Evolutionary conservation across 1,140 invertebrate genomes (phyloP), one percentile per base, ranked within the genome.

Genomic region (Orussus abietinus): DNA sequence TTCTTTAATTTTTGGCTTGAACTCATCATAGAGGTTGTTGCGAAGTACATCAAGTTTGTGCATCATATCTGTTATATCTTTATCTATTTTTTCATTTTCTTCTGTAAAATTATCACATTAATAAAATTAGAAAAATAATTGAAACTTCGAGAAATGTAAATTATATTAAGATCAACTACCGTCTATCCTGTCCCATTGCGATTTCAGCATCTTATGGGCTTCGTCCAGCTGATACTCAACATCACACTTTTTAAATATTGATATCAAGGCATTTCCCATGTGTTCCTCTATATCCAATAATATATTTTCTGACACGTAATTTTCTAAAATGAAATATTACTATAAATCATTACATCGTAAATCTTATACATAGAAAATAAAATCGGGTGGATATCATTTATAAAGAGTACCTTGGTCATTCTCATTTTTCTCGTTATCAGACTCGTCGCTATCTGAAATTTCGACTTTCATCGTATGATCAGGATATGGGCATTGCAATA

Each of bases 401-500:
- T 12, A 26, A 26, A 1, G 12, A 41, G 38, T 37, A 55, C 53
- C 53, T 10, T 53, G 31, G 6, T 52, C 25, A 5, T 45, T 38
- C 5, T 45, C 47, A 28, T 51, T 57, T n/a, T 60, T 52, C 9
- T 74, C 69, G 1, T 70, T 66, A 37, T 75, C 72, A 19, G 76
- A 76, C 14, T 70, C 69, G 42, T 74, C 71, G 18, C 69, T 74
- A 49, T 79, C 77, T 2, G 76, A 76, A 51, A 78, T 74, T 53
- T 77, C 75, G 20, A 79, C 75, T 55, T 78, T 72, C 50, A 77
- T 70, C 3, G 72, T 75, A 49, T 75, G 73, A 55, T 75, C 73
- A n/a, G 77, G 76, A 62, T 77, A 70, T 22, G 75, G 53, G 38
- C 71, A 69, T 18, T 69, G 53, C 13, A 77, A 58, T 5, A 79